Evolutionary conservation across 2,113 vertebrate genomes (phyloP), one percentile per base, ranked within the genome.

Genomic region (Hassar affinis): DNA sequence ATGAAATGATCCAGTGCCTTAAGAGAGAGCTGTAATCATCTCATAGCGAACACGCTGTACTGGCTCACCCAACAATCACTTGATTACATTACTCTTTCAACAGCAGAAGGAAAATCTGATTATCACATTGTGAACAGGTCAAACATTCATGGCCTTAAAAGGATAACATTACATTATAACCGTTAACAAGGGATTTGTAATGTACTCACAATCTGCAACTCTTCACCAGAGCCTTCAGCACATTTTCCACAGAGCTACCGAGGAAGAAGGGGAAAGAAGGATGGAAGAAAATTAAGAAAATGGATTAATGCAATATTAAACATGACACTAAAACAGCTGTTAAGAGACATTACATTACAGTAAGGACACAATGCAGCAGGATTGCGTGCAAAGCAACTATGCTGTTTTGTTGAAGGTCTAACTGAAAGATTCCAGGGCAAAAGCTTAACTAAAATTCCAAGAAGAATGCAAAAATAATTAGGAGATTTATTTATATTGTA

Each of bases 171-270:
- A 27, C 35, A 78, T 52, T 35, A 38, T 69, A 18, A 83, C 7
- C 1, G 27, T 38, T 64, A 72, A 1, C 71, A 85, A 57, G 82
- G 85, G 17, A 62, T 42, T 52, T 54, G 30, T 8, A 15, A 22
- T 78, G 33, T 82, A 97, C 98, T 98, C 94, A 99, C 98, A 95
- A 95, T 90, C 98, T 93, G 93, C 97, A 98, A 94, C 94, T 97
- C 93, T 97, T 98, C 92, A 99, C 95, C 22, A 99, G 93, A 71
- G 96, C 97, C 94, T 98, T 99, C 92, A 99, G 89, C 89, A 99
- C 95, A 87, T 96, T 96, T 91, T 99, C 97, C 92, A 92, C 88
- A n/a, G 89, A 92, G 88, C 93, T 94, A 90, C n/a, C 88, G 38
- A 35, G 42, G 30, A 18, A 87, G 68, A 88, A 87, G 82, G 61